Evolutionary conservation across 2,888 invertebrate genomes (phyloP), one percentile per base, ranked within the genome.

Genomic region (Bellardia bayeri): DNA sequence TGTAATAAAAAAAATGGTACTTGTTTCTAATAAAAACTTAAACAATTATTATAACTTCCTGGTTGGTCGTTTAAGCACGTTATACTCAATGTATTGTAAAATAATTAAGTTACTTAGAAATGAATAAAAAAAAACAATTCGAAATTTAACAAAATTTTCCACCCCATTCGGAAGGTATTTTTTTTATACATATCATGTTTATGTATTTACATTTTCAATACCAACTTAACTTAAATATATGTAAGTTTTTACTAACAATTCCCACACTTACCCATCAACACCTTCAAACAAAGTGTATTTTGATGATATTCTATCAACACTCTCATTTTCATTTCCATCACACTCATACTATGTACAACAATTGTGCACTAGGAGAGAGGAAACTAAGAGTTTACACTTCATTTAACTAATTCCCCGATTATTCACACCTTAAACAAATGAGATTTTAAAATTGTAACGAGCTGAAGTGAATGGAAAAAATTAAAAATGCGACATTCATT

Each of bases 321-420:
- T 68, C 68, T 49, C 64, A 51, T 63, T 42, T 71, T 49, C 37
- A 69, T 68, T 54, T 68, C n/a, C 85, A 56, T 76, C 56, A 40
- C 64, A 76, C 72, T 82, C 23, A 33, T 30, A 7, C 45, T 37
- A 37, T 8, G 23, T 3, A 40, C 40, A 16, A 54, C 42, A 66
- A 23, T n/a, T 33, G 14, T 37, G 33, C 54, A 74, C 16, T 13
- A 61, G 33, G 66, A 68, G 49, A 68, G 49, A 66, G 42, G 72
- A 83, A 76, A 81, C 72, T 63, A 72, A 84, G 72, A 82, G 63
- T 88, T 90, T 90, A 81, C 91, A 91, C 90, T 91, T 92, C 92
- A 91, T 91, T 92, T 89, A 91, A 89, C 92, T 89, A 90, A 92
- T 90, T 90, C 92, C 90, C 14, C 89, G 89, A 92, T 91, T 92